Evolutionary conservation across 1,140 invertebrate genomes (phyloP).

Genomic region (Drosophila tropicalis): DNA sequence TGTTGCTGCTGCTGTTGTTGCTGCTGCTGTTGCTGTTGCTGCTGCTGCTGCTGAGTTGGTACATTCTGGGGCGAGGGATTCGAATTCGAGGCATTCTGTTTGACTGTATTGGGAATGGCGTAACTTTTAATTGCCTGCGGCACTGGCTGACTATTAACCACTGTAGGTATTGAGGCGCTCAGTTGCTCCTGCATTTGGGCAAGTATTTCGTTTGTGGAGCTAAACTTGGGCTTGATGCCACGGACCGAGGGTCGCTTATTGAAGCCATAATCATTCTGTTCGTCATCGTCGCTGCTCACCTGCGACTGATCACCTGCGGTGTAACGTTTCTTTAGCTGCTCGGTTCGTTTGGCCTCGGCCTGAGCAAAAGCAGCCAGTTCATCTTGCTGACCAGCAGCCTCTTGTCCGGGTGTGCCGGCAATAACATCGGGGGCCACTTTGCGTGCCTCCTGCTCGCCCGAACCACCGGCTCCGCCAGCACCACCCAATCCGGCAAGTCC

Average conservation of each 20-base stretch:
- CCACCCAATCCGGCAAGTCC: conserved; percentile 39
- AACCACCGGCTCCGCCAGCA: conserved; percentile 3
- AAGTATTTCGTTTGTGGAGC: conserved; percentile 91
- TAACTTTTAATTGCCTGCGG: conserved; percentile 75
- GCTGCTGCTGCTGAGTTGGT: conserved; percentile 45
- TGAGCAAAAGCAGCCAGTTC: conserved; percentile 93
- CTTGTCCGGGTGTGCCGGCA: conserved; percentile 87
- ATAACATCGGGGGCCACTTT: conserved; percentile 89
- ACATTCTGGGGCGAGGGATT: conserved; percentile 77
- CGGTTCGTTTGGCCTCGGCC: conserved; percentile 91
- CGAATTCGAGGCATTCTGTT: conserved; percentile 67
- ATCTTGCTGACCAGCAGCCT: conserved; percentile 84
- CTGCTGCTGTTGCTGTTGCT: conserved; percentile 28
- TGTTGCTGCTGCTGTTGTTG: conserved; percentile 44
- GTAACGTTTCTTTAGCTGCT: conserved; percentile 91
- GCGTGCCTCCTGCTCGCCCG: conserved; percentile 66
- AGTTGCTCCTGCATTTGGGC: conserved; percentile 91
- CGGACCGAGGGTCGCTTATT: conserved; percentile 93
- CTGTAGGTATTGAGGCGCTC: conserved; percentile 84
- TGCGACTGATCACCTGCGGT: conserved; percentile 84
- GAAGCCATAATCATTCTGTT: conserved; percentile 95
- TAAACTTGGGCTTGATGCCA: conserved; percentile 85
- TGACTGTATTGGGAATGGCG: conserved; percentile 73
- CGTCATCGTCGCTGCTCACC: conserved; percentile 87
- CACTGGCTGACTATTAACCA: conserved; percentile 70